Base-by-base conservation (phyloP, 30 jellyfish, hydroid and myxozoan species). In the Cassiopea xamachana region DNA sequence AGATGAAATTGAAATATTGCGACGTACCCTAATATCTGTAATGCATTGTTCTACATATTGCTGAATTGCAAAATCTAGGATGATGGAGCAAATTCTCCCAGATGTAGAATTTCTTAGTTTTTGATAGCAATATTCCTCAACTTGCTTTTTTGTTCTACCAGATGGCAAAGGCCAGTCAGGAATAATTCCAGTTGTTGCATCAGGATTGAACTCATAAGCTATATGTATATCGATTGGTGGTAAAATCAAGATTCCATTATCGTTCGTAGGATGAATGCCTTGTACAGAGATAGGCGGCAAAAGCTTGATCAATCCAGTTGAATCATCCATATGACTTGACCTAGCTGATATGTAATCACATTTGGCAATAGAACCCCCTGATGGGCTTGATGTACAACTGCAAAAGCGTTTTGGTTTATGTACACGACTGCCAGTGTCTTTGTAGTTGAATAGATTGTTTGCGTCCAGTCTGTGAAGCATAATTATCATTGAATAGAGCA, bases 141-240 rank as follows among this genome's bases (percentile, higher is more conserved):
- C 83, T 43, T 46, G 68, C 55, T 43, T 10, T 49, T 86, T 80
- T n/a, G 89, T 75, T 60, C 60, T 86, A 14, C 89, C 89, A 60
- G 46, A 18, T 49, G 79, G 73, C 5, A 89, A 73, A 6, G 93
- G 93, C 79, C 82, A 86, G 59, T 79, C 46, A 13, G 93, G 89
- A 1, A 73, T 47, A 0, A 81, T 74, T 39, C 27, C 48, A 17
- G 51, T 43, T 15, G 60, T 15, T 6, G 19, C 27, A 17, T 18
- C 81, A 55, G 88, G 93, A 18, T 86, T 70, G 51, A 18, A 74
- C 17, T 27, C 46, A 39, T 86, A 86, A 60, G 10, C 79, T 7
- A 73, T 81, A 1, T 68, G 89, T 55, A 48, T 67, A 5, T 47
- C 64, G 7, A 87, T 75, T 46, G 75, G 82, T 15, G 77, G 70